These are phyloP conservation scores for Corythoichthys haematopterus DNA, from an alignment of 2,113 vertebrate species.

Conservation along the genomic window DNA sequence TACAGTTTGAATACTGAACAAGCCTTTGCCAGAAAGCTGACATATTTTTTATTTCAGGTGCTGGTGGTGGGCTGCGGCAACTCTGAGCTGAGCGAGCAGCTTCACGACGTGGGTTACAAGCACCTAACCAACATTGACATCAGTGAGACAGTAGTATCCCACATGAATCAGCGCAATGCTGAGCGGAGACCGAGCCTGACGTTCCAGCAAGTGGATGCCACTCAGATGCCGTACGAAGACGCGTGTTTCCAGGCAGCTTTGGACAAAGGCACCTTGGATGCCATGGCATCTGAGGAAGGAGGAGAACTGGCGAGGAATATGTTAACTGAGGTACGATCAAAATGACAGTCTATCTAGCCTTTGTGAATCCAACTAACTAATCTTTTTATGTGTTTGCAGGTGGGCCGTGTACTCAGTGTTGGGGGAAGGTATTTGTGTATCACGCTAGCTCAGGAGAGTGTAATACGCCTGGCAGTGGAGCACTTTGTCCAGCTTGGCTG, in stretches of 20 bases:
- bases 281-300: slow-evolving; percentile 77
- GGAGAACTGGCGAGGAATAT: slow-evolving; percentile 73
- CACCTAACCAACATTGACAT: slow-evolving; percentile 89
- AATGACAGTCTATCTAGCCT: too few species aligned
- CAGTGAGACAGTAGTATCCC: slow-evolving; percentile 80
- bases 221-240: slow-evolving; percentile 80
- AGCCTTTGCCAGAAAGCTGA: background rate
- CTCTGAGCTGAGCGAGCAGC: slow-evolving; percentile 91
- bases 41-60: slow-evolving; percentile 69
- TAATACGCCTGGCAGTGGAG: slow-evolving; percentile 82
- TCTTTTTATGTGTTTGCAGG: slow-evolving; percentile 46
- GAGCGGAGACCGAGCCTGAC: slow-evolving; percentile 75
- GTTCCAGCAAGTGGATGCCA: slow-evolving; percentile 85
- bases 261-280: slow-evolving; percentile 94
- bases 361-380: too few species aligned
- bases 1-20: background rate
- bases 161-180: slow-evolving; percentile 84
- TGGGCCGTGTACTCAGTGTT: slow-evolving; percentile 81
- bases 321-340: slow-evolving; percentile 76
- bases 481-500: slow-evolving; percentile 85
- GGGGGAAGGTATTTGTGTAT: slow-evolving; percentile 91
- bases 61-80: slow-evolving; percentile 96
- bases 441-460: slow-evolving; percentile 87
- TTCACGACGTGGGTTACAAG: slow-evolving; percentile 85
- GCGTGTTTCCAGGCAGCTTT: slow-evolving; percentile 82